These are phyloP conservation scores for Tupaia tana DNA, from an alignment of 2,113 vertebrate genomes.

Conservation along the genomic window DNA sequence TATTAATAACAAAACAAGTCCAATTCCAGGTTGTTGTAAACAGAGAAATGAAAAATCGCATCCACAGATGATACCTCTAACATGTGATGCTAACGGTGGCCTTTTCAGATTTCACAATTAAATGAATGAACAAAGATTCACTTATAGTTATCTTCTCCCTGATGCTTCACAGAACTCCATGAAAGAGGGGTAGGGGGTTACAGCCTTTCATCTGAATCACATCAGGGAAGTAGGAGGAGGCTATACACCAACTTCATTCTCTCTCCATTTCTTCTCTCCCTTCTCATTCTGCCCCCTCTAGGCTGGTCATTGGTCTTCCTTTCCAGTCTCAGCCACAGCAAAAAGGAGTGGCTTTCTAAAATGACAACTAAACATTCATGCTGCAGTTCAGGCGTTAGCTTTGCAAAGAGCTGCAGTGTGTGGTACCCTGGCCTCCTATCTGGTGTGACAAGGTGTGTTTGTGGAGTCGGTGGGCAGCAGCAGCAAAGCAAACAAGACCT, in stretches of 20 bases:
- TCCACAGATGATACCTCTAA: constrained; percentile 76
- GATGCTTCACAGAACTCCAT: not conserved
- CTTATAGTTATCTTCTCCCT: not conserved
- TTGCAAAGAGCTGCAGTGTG: too few species aligned
- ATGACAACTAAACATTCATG: constrained; percentile 13
- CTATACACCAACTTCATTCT: accelerated
- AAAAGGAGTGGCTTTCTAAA: constrained; percentile 29
- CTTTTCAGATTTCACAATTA: constrained; percentile 26
- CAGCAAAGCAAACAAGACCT: not conserved
- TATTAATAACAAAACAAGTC: constrained; percentile 84
- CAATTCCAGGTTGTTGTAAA: constrained; percentile 76
- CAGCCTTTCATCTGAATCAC: accelerated
- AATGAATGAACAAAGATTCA: not conserved
- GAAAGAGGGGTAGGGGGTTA: not conserved
- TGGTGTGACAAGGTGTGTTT: not conserved
- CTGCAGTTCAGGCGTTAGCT: not conserved
- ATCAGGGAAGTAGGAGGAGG: not conserved
- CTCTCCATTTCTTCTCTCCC: not conserved
- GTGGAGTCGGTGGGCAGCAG: not conserved
- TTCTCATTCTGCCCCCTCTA: not conserved
- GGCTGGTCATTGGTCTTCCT: not conserved
- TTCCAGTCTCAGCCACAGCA: not conserved
- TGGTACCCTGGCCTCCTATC: not conserved
- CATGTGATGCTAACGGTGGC: not conserved
- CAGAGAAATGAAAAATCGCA: constrained; percentile 79